These are phyloP conservation scores for Dicentrarchus labrax DNA, from an alignment of 2,113 vertebrate species.

Conservation along the genomic window DNA sequence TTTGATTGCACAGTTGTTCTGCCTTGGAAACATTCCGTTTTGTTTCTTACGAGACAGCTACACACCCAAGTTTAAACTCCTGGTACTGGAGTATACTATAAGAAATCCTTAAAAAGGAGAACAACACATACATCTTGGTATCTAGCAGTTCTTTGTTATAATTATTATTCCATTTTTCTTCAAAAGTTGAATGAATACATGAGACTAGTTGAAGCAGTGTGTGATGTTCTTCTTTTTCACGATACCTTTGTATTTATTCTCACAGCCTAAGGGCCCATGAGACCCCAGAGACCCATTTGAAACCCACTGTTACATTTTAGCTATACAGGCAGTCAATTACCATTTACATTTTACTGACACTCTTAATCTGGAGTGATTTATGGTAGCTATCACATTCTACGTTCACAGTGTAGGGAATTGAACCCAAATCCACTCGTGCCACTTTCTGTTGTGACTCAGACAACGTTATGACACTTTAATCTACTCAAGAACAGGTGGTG, in stretches of 20 bases:
- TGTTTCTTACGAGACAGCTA: neutral
- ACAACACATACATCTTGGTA: neutral
- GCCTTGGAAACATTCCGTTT: neutral
- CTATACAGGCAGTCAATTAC: slow-evolving; percentile 5
- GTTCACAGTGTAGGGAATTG: neutral
- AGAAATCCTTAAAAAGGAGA: neutral
- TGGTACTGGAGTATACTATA: neutral
- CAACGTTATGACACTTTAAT: neutral
- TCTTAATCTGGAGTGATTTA: neutral
- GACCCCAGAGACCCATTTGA: slow-evolving; percentile 10
- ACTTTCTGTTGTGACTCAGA: neutral
- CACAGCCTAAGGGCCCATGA: neutral
- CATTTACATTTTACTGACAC: slow-evolving; percentile 5
- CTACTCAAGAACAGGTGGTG: neutral
- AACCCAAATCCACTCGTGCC: neutral
- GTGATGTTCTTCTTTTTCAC: neutral
- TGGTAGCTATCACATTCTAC: neutral
- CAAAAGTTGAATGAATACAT: slow-evolving; percentile 1
- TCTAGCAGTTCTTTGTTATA: neutral
- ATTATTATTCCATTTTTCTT: no score
- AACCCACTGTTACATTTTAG: neutral
- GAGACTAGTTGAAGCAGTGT: neutral
- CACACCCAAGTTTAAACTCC: neutral
- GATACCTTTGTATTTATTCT: slow-evolving; percentile 1
- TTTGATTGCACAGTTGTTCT: neutral